Conservation (phyloP, 2,888 invertebrate species). For the Nematopogon swammerdamellus region DNA sequence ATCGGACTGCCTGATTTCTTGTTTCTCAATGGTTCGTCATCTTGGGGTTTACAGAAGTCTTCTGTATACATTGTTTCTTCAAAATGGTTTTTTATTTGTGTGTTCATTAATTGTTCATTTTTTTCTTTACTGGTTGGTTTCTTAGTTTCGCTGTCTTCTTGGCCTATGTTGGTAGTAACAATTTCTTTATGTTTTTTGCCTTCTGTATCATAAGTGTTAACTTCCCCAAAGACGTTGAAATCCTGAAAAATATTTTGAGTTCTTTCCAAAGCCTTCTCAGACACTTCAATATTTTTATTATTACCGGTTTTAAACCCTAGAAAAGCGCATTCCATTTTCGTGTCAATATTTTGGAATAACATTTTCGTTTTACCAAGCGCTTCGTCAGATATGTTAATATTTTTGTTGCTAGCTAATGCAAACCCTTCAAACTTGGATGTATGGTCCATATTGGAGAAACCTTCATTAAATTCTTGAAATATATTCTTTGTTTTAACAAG, state of each 20-base stretch:
- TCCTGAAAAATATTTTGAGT: conserved; percentile 24
- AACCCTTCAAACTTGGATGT: too few relatives aligned
- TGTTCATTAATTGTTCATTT: conserved; percentile 16
- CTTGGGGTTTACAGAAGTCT: conserved; percentile 22
- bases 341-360: too few relatives aligned
- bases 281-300: conserved; percentile 20
- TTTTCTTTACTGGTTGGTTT: not conserved
- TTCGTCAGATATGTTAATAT: too few relatives aligned
- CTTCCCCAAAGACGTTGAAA: not conserved
- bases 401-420: too few relatives aligned
- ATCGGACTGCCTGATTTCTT: conserved; percentile 38
- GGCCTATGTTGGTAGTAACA: not conserved
- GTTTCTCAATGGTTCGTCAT: conserved; percentile 8
- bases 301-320: conserved; percentile 27
- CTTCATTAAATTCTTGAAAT: conserved; percentile 5
- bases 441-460: too few relatives aligned
- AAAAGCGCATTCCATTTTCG: too few relatives aligned
- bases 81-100: conserved; percentile 36
- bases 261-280: conserved; percentile 20
- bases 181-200: conserved; percentile 1
- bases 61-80: conserved; percentile 31
- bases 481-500: conserved; percentile 7
- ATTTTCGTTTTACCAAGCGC: too few relatives aligned
- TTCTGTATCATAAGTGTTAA: not conserved
- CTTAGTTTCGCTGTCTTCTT: not conserved